Evolutionary conservation across 2,888 invertebrate genomes (phyloP), one percentile per base, ranked within the genome.

Genomic region (Monoplex corrugatus): DNA sequence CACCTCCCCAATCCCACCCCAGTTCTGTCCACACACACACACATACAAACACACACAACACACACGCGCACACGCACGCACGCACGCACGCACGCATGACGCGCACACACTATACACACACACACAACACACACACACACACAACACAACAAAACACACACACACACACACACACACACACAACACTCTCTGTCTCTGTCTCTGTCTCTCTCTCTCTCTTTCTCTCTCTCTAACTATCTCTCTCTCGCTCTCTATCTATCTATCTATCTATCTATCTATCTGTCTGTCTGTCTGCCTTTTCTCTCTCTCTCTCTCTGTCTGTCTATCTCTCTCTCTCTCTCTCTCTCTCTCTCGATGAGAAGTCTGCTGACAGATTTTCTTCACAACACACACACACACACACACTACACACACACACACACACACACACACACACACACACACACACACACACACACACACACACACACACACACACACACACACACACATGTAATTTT

Each of bases 341-440:
- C n/a, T n/a, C n/a, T n/a, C n/a, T n/a, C n/a, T n/a, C n/a, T n/a
- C n/a, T n/a, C n/a, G n/a, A n/a, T n/a, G n/a, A n/a, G n/a, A n/a
- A n/a, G n/a, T n/a, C n/a, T n/a, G n/a, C n/a, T n/a, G n/a, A n/a
- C n/a, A n/a, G n/a, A n/a, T n/a, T n/a, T n/a, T n/a, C n/a, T n/a
- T n/a, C n/a, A n/a, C n/a, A n/a, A 68, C 68, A 28, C 68, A 68
- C 13, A 23, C 78, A 23, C 78, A 80, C 78, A 80, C 78, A 43
- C 78, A 80, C 78, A 43, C 40, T 35, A 75, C 75, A 38, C 40
- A 80, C 78, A 43, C 40, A 40, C 78, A 40, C 40, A 78, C 78
- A 78, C 78, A 78, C 78, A 80, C 28, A 40, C 78, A 80, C 40
- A 43, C 78, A 80, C 78, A 43, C 78, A 80, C 78, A 80, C 78